phyloP scores from a whole-genome alignment of 2,888 invertebrate genomes.

The Beris morrisii region DNA sequence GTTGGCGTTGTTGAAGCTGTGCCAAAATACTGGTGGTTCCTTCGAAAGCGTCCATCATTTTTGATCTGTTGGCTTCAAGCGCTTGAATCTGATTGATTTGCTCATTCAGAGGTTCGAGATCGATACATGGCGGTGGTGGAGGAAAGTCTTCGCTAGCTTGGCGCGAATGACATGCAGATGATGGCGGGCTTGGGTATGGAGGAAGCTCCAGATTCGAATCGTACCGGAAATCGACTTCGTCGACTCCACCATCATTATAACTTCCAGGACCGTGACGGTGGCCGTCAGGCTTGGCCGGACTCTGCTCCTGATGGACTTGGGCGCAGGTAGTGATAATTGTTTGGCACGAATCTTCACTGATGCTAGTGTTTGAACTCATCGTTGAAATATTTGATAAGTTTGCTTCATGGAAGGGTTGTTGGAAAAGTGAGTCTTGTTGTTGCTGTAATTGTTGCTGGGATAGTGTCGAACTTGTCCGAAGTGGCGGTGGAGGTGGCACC shows the following conservation, averaged over 20 bases:
- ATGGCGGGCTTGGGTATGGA: slow-evolving; percentile 78
- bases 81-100: slow-evolving; percentile 60
- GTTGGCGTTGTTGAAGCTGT: slow-evolving; percentile 67
- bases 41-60: slow-evolving; percentile 53
- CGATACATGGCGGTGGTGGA: slow-evolving; percentile 80
- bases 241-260: slow-evolving; percentile 52
- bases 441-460: slow-evolving; percentile 51
- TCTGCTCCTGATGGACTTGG: slow-evolving; percentile 82
- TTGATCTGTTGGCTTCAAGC: slow-evolving; percentile 51
- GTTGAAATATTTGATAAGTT: slow-evolving; percentile 54
- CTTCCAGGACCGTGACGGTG: background rate
- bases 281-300: slow-evolving; percentile 62
- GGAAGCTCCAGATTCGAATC: slow-evolving; percentile 64
- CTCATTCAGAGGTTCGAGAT: slow-evolving; percentile 67
- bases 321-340: slow-evolving; percentile 78
- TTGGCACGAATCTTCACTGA: slow-evolving; percentile 60
- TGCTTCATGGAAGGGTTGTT: slow-evolving; percentile 53
- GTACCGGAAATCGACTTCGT: slow-evolving; percentile 64
- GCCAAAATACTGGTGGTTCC: slow-evolving; percentile 61
- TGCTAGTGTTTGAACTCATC: slow-evolving; percentile 56
- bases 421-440: slow-evolving; percentile 45
- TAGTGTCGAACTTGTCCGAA: slow-evolving; percentile 84
- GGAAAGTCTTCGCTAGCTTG: slow-evolving; percentile 89
- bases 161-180: slow-evolving; percentile 77
- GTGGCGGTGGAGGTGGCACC: slow-evolving; percentile 83